A percentile compares a stretch with the other conserved stretches of the same genome.
Conservation (phyloP, 2,797 vertebrate species). For the Eulemur rubriventer region DNA sequence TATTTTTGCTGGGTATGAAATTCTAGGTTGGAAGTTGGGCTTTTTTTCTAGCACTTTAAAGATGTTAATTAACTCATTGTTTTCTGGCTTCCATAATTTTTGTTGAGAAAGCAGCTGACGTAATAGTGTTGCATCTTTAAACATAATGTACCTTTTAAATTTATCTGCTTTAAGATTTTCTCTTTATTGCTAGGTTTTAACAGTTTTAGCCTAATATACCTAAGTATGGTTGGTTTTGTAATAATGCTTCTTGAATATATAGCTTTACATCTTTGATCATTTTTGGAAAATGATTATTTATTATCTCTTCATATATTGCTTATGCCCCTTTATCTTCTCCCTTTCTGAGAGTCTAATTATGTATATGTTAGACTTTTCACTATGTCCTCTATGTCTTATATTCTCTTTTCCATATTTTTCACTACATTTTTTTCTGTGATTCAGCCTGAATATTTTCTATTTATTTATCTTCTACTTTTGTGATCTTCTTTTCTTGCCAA, state of each 20-base stretch:
- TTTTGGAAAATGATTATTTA: background rate
- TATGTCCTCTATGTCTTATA: background rate
- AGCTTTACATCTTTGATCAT: background rate
- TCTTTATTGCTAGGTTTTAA: background rate
- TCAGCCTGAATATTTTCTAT: background rate
- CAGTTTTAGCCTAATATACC: background rate
- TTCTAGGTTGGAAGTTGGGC: constrained; percentile 12
- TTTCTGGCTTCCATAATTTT: constrained; percentile 37
- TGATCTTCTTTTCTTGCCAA: background rate
- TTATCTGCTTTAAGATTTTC: background rate
- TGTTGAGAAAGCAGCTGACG: background rate
- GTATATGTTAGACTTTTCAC: background rate
- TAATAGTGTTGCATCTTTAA: background rate
- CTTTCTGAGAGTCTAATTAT: background rate
- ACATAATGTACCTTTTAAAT: background rate
- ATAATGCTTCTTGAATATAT: background rate
- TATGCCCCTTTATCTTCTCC: background rate
- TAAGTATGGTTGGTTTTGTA: background rate
- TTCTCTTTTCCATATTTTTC: background rate
- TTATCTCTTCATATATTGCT: background rate
- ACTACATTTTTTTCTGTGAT: background rate
- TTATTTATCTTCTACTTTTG: background rate
- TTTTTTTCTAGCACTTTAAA: constrained; percentile 29
- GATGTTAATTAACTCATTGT: constrained; percentile 22
- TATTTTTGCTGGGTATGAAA: background rate